phyloP scores from a whole-genome alignment of 2,113 vertebrate genomes.

The Octodon degus region DNA sequence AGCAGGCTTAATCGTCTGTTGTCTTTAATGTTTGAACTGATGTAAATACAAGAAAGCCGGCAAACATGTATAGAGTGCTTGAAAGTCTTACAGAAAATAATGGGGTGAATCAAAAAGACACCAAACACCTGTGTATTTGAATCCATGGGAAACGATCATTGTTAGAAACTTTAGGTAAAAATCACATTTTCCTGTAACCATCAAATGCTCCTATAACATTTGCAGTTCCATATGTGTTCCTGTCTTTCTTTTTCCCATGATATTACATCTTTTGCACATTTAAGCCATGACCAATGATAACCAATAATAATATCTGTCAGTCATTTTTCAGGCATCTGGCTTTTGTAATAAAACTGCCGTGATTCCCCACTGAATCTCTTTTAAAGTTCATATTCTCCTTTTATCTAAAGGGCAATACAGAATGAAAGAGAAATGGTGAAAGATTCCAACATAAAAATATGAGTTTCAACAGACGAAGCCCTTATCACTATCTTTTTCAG shows the following conservation, averaged over 20 bases:
- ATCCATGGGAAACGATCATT: conserved; percentile 51
- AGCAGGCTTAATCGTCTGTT: neutral
- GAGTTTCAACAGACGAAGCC: neutral
- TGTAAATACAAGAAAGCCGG: neutral
- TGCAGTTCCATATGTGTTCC: conserved; percentile 36
- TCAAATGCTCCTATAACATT: conserved; percentile 46
- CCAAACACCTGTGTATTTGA: neutral
- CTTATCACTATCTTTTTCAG: neutral
- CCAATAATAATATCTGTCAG: conserved; percentile 69
- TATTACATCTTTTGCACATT: conserved; percentile 66
- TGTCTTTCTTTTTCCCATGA: neutral
- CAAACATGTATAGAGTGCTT: neutral
- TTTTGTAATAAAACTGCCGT: conserved; percentile 77
- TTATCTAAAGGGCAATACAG: conserved; percentile 61
- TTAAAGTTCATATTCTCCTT: conserved; percentile 78
- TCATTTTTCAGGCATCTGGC: conserved; percentile 73
- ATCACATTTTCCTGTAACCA: conserved; percentile 63
- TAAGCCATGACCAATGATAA: conserved; percentile 76
- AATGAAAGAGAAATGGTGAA: conserved; percentile 51
- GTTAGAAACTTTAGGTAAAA: conserved; percentile 64
- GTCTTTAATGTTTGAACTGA: neutral
- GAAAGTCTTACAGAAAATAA: neutral
- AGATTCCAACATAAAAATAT: conserved; percentile 56
- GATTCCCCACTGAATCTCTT: conserved; percentile 72
- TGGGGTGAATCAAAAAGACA: neutral